Base-by-base conservation (phyloP, 2,113 vertebrate genomes). In the Zapus hudsonius region DNA sequence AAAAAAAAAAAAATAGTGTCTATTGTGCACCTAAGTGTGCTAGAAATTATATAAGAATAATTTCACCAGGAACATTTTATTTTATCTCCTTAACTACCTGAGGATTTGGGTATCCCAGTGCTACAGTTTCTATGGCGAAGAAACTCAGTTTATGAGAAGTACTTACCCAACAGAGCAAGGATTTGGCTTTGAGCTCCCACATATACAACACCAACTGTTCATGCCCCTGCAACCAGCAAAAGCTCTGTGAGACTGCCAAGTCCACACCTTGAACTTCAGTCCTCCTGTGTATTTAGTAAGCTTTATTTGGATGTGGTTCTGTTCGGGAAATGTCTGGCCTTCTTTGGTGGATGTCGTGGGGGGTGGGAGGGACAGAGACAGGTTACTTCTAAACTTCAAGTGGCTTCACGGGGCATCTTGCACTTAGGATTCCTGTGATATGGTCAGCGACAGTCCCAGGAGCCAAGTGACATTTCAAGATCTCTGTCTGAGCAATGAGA, bases 1-100 rank as follows among this genome's bases (percentile, higher is more conserved):
- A 61, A 59, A 23, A 61, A 17, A 85, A 92, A 67, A 73, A 63
- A 93, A 91, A 59, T 78, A 78, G 10, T 79, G 79, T 66, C 84
- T 74, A 84, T 11, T 80, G 47, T 79, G 36, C 7, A 63, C 5
- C 44, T 88, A 52, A 52, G 38, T 55, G 16, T 80, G 3, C 13
- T 31, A 92, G 23, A 8, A 42, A 38, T 57, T 57, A 19, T 3
- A 7, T 57, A 78, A 3, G 20, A 78, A 27, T 78, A 75, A 55
- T 44, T 72, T 1, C 33, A n/a, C 47, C 52, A 44, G 72, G 33
- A 20, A 76, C 25, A 47, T 81, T 79, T 85, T 94, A 76, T 93
- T 85, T 81, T 74, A 80, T 66, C 33, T 12, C 84, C 17, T 89
- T 83, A 85, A 72, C 72, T 70, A 52, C 17, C 9, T 25, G 40